These are phyloP conservation scores for Chaetodon auriga DNA, from an alignment of 2,113 vertebrate species.

Conservation along the genomic window DNA sequence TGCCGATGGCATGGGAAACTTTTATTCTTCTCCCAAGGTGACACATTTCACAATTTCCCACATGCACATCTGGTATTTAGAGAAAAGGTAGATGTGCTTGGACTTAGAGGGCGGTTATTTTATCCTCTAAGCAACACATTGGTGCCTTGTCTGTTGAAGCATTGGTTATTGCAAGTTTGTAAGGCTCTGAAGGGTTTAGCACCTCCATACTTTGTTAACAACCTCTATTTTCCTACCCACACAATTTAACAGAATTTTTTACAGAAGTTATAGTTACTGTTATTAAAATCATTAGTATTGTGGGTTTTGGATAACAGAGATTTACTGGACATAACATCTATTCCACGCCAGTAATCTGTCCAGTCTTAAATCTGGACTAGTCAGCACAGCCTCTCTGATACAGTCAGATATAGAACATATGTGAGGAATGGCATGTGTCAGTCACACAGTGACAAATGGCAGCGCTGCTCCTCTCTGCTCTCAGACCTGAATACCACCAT, in stretches of 20 bases:
- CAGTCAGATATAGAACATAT: constrained; percentile 59
- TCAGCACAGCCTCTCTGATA: constrained; percentile 2
- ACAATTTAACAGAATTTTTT: too few relatives aligned
- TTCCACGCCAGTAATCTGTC: background rate
- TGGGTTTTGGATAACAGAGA: background rate
- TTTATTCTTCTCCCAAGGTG: constrained; percentile 29
- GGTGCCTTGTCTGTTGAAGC: background rate
- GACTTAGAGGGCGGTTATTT: background rate
- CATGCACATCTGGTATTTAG: background rate
- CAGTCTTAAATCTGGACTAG: background rate
- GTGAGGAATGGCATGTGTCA: constrained; percentile 67
- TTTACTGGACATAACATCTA: background rate
- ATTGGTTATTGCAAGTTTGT: background rate
- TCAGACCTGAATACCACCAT: constrained; percentile 59
- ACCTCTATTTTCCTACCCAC: background rate
- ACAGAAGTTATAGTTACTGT: background rate
- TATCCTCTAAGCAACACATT: background rate
- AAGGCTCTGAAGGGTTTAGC: background rate
- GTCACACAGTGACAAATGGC: constrained; percentile 51
- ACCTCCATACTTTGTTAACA: background rate
- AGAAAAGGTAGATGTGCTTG: background rate
- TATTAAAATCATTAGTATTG: background rate
- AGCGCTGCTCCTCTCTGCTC: constrained; percentile 21
- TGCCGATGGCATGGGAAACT: constrained; percentile 18
- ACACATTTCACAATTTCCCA: constrained; percentile 31